These are phyloP conservation scores for Lysandra bellargus DNA, from an alignment of 2,888 invertebrate genomes.

Conservation along the genomic window DNA sequence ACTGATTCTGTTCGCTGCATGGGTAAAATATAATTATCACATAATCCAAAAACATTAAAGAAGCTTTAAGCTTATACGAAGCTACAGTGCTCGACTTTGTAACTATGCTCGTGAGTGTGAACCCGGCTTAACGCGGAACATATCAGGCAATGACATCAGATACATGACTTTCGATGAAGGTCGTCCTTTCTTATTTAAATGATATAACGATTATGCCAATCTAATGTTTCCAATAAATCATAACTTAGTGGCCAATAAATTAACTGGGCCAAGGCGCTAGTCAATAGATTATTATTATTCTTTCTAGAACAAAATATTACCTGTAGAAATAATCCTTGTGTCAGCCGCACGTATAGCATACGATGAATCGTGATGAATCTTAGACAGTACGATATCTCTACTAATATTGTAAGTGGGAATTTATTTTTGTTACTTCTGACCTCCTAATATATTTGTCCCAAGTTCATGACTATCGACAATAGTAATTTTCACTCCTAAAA, in stretches of 20 bases:
- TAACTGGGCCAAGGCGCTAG: slow-evolving; percentile 18
- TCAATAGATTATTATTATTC: slow-evolving; percentile 13
- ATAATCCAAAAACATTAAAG: too few relatives aligned
- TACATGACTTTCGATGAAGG: slow-evolving; percentile 26
- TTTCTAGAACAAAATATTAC: background rate
- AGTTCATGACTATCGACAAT: too few relatives aligned
- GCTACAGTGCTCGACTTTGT: background rate
- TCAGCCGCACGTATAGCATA: background rate
- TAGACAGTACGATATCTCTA: background rate
- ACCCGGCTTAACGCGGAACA: slow-evolving; percentile 7
- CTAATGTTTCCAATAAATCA: slow-evolving; percentile 26
- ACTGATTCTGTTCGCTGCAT: too few relatives aligned
- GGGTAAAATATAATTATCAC: too few relatives aligned
- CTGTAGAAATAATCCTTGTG: slow-evolving; percentile 6
- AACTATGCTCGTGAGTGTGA: background rate
- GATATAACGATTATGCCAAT: background rate
- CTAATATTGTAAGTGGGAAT: too few relatives aligned
- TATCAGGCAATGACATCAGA: slow-evolving; percentile 13
- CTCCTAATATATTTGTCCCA: too few relatives aligned
- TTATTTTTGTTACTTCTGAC: too few relatives aligned
- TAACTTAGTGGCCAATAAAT: slow-evolving; percentile 8
- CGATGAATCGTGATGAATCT: background rate
- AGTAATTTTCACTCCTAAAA: too few relatives aligned
- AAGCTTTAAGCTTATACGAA: too few relatives aligned
- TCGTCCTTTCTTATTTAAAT: slow-evolving; percentile 27